Evolutionary conservation across 2,888 invertebrate genomes (phyloP).

Genomic region (Netelia melanura): DNA sequence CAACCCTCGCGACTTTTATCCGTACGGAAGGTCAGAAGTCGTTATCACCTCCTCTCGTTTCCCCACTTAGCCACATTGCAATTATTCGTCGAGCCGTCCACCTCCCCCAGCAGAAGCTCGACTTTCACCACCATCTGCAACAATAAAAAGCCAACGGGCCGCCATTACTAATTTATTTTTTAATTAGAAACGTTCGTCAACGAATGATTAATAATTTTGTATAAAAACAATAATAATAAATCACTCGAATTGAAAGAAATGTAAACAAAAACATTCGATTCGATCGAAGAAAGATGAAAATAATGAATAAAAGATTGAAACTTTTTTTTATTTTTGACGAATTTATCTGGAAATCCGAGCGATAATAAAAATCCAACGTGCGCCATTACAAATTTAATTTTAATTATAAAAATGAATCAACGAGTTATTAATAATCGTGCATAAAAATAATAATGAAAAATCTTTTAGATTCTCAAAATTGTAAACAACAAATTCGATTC

Average conservation of each 20-base stretch:
- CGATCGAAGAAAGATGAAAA: background rate
- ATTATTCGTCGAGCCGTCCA: slow-evolving; percentile 75
- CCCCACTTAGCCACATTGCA: slow-evolving; percentile 82
- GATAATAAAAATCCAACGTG: slow-evolving; percentile 64
- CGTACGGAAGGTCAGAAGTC: slow-evolving; percentile 83
- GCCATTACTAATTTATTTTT: background rate
- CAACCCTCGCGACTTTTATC: slow-evolving; percentile 72
- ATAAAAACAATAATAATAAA: background rate
- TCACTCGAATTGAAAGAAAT: background rate
- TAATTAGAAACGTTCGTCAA: background rate
- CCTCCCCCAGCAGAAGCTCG: slow-evolving; percentile 73
- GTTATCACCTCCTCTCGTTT: slow-evolving; percentile 83
- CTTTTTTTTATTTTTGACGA: too few species aligned
- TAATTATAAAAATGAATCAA: background rate
- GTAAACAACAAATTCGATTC: background rate
- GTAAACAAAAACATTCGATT: background rate
- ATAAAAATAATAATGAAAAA: background rate
- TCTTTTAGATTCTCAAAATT: background rate
- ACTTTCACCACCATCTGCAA: slow-evolving; percentile 82
- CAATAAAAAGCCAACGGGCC: slow-evolving; percentile 28
- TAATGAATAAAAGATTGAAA: too few species aligned
- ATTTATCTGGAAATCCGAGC: slow-evolving; percentile 20
- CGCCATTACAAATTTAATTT: background rate
- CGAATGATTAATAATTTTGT: background rate
- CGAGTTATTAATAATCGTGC: background rate